A percentile compares a stretch with the other conserved stretches of the same genome.
Evolutionary conservation across 2,888 invertebrate species (phyloP).

Genomic region (Acanthosepion lycidas): DNA sequence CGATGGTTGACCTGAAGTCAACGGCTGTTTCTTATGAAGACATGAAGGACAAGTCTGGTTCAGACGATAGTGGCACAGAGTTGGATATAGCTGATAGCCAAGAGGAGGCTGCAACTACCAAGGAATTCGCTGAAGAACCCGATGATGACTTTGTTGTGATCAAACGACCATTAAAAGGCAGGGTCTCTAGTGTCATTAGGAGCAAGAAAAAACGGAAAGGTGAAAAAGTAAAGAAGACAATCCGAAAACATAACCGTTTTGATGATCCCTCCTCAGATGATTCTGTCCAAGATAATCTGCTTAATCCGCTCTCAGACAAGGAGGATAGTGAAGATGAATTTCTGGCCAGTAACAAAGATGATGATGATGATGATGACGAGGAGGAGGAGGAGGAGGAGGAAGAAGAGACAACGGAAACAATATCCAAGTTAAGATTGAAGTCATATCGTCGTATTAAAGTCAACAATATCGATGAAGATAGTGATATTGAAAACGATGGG

Average conservation of each 20-base stretch:
- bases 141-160: neutral
- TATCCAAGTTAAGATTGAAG: neutral
- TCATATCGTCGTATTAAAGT: neutral
- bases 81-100: neutral
- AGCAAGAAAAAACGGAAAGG: neutral
- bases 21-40: constrained; percentile 43
- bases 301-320: neutral
- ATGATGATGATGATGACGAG: neutral
- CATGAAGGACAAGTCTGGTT: neutral
- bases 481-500: neutral
- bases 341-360: neutral
- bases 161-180: neutral
- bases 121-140: neutral
- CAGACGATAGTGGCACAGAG: constrained; percentile 12
- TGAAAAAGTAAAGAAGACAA: neutral
- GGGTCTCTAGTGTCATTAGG: neutral
- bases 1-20: constrained; percentile 39
- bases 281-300: neutral
- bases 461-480: neutral
- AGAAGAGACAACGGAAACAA: neutral
- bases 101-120: neutral
- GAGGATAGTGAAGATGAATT: neutral
- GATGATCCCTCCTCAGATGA: neutral
- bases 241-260: neutral
- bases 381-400: neutral